phyloP scores from a whole-genome alignment of 2,113 vertebrate genomes.

The Daboia siamensis region DNA sequence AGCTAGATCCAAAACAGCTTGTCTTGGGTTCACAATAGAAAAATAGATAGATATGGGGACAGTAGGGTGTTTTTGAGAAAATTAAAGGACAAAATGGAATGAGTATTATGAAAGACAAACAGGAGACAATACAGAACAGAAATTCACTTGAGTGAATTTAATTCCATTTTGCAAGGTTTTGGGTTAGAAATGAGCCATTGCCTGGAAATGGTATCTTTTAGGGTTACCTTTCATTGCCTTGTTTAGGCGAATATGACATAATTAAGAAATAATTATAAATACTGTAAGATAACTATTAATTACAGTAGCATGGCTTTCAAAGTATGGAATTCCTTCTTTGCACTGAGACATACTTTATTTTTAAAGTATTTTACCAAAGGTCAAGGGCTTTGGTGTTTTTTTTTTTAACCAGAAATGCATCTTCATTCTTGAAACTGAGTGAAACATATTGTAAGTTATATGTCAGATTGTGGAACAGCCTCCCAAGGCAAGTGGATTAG shows the following conservation, averaged over 20 bases:
- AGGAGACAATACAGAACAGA: not conserved
- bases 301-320: not conserved
- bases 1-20: not conserved
- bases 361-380: not conserved
- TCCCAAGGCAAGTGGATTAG: conserved; percentile 24
- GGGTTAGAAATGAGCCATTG: not conserved
- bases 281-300: not conserved
- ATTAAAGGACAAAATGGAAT: not conserved
- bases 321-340: not conserved
- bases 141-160: not conserved
- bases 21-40: not conserved
- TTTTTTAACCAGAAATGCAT: not conserved
- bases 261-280: not conserved
- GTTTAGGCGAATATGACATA: not conserved
- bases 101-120: not conserved
- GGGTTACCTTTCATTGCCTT: not conserved
- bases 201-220: not conserved
- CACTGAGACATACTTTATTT: not conserved
- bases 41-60: not conserved
- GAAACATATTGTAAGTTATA: conserved; percentile 14
- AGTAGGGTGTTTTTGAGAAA: not conserved
- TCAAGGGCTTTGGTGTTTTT: not conserved
- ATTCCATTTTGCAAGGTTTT: not conserved
- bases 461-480: conserved; percentile 16
- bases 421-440: not conserved